Base-by-base conservation (phyloP, 2,888 invertebrate genomes). In the Hyppa rectilinea region DNA sequence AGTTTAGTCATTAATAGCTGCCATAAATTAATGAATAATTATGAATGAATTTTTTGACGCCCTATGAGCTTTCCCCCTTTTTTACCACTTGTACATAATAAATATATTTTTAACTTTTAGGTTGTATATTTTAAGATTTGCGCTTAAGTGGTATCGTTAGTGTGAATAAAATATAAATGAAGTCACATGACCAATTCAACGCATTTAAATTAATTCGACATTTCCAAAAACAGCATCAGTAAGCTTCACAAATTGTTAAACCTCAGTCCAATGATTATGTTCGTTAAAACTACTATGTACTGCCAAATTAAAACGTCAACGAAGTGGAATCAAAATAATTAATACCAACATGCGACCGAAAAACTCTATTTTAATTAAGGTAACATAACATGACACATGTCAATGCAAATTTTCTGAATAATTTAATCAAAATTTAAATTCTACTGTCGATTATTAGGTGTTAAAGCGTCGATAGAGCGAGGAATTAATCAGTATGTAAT, bases 371-470 rank as follows among this genome's bases (percentile, higher is more conserved):
- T 78, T 77, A 78, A 82, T 84, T 83, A 83, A 50, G n/a, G 34
- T 78, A 76, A 71, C n/a, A n/a, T 80, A 79, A 78, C 64, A 64
- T 66, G 53, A 66, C 55, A 77, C 67, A 68, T 67, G 71, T 66
- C 59, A 50, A 81, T 82, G 79, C 56, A 79, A 83, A 82, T 82
- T 82, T 72, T 67, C 45, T 34, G 68, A 65, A 77, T 78, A 68
- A 85, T 78, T 79, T 78, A 74, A 78, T 78, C 72, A 68, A 80
- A 75, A 82, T 78, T 84, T 69, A 76, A 83, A 83, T 84, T 75
- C 53, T 55, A 34, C 26, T 60, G 55, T 61, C 66, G 36, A 63
- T 75, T 85, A 82, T 71, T 85, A 72, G 68, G 65, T 65, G 63
- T 56, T 65, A 31, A 72, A 67, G 31, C n/a, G 55, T 36, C 52